Conservation (phyloP, 30 jellyfish, hydroid and myxozoan species). For the Sanderia malayensis region DNA sequence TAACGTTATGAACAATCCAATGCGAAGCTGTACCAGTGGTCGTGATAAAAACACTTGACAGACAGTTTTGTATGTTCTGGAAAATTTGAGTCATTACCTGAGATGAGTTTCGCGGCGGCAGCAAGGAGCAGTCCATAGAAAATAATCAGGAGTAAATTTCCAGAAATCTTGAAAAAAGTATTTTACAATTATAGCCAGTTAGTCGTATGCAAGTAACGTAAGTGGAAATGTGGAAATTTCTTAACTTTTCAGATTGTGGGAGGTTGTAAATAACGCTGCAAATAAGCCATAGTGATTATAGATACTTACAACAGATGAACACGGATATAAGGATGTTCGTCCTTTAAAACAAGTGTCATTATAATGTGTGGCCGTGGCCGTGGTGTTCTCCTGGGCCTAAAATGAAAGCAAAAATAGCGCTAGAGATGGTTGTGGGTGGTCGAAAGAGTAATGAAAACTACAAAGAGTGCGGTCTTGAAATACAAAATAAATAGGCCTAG, state of each 20-base stretch:
- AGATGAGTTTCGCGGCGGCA: slow-evolving; percentile 64
- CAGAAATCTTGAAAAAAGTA: slow-evolving; percentile 46
- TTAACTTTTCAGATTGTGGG: too few relatives aligned
- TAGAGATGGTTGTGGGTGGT: neutral
- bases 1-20: too few relatives aligned
- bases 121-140: slow-evolving; percentile 76
- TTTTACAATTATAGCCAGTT: too few relatives aligned
- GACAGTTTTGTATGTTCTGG: too few relatives aligned
- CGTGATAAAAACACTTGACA: too few relatives aligned
- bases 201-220: too few relatives aligned
- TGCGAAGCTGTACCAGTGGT: too few relatives aligned
- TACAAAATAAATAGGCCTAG: too few relatives aligned
- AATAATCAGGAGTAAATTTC: slow-evolving; percentile 58
- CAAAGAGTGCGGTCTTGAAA: too few relatives aligned
- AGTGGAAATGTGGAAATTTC: too few relatives aligned
- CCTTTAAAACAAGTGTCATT: slow-evolving; percentile 76
- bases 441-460: neutral
- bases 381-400: slow-evolving; percentile 18
- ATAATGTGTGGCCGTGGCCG: slow-evolving; percentile 5
- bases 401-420: neutral
- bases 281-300: neutral
- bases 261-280: too few relatives aligned
- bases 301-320: slow-evolving; percentile 70
- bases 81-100: too few relatives aligned
- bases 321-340: slow-evolving; percentile 65